Percentiles rank a stretch among this genome's conserved stretches.
Conservation (phyloP, 1,140 invertebrate species). For the Drosophila kanapiae region DNA sequence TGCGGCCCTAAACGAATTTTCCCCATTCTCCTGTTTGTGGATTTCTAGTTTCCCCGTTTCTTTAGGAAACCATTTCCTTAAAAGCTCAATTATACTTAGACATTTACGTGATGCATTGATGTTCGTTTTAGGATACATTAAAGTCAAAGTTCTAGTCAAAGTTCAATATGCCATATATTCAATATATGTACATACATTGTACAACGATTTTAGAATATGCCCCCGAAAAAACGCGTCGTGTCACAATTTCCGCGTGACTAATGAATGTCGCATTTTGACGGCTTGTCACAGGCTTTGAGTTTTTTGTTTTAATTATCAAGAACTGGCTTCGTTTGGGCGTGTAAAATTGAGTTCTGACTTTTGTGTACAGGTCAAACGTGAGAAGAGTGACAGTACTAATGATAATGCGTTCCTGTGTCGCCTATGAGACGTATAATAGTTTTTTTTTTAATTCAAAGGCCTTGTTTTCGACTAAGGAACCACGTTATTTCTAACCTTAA, state of each 20-base stretch:
- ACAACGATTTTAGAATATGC: conserved; percentile 8
- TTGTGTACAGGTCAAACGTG: conserved; percentile 33
- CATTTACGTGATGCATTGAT: not conserved
- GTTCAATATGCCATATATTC: conserved; percentile 64
- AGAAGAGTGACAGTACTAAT: conserved; percentile 68
- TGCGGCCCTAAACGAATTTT: conserved; percentile 5
- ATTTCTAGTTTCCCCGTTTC: not conserved
- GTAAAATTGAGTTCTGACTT: conserved; percentile 54
- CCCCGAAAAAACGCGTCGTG: conserved; percentile 26
- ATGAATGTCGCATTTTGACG: conserved; percentile 66
- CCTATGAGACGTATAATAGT: too few species aligned
- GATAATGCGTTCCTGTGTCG: conserved; percentile 55
- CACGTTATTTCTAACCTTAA: too few species aligned
- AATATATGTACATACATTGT: conserved; percentile 28
- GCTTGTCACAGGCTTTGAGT: conserved; percentile 49
- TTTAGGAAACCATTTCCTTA: not conserved
- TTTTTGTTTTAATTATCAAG: conserved; percentile 21
- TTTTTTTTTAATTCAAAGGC: too few species aligned
- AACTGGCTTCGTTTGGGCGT: conserved; percentile 34
- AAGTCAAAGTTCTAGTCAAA: conserved; percentile 33
- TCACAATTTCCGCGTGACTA: conserved; percentile 66
- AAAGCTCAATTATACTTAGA: conserved; percentile 5
- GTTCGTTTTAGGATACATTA: not conserved
- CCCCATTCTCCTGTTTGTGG: not conserved
- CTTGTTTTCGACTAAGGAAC: too few species aligned